A percentile compares a stretch with the other conserved stretches of the same genome.
phyloP scores from a whole-genome alignment of 2,888 invertebrate species.

The Troilus luridus region DNA sequence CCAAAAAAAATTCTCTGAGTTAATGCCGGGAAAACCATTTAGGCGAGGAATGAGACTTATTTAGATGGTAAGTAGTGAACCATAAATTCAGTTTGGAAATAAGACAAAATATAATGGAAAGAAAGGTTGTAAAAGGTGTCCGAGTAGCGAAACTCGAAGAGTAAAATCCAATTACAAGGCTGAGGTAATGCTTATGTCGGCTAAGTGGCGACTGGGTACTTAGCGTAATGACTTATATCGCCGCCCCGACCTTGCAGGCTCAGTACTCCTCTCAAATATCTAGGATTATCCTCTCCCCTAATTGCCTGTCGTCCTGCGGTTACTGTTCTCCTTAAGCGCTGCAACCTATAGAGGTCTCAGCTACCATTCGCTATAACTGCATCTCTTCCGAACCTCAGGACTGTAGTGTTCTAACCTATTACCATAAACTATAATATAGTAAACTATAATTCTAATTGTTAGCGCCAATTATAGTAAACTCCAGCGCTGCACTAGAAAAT shows the following conservation, averaged over 20 bases:
- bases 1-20: background rate
- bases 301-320: background rate
- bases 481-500: too few species aligned
- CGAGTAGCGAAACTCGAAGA: background rate
- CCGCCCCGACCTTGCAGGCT: background rate
- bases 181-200: background rate
- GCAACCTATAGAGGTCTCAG: background rate
- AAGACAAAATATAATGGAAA: slow-evolving; percentile 34
- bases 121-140: slow-evolving; percentile 3
- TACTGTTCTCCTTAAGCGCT: background rate
- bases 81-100: slow-evolving; percentile 16
- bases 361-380: background rate
- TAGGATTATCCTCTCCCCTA: background rate
- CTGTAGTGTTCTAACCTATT: background rate
- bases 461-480: background rate
- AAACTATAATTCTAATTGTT: background rate
- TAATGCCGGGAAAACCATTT: background rate
- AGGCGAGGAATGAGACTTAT: background rate
- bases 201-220: slow-evolving; percentile 1
- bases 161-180: slow-evolving; percentile 24
- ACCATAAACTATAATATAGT: background rate
- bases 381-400: background rate
- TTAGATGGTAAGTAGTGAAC: background rate
- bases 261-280: background rate
- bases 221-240: slow-evolving; percentile 1